phyloP scores from a whole-genome alignment of 2,797 vertebrate species.

The Anableps anableps region DNA sequence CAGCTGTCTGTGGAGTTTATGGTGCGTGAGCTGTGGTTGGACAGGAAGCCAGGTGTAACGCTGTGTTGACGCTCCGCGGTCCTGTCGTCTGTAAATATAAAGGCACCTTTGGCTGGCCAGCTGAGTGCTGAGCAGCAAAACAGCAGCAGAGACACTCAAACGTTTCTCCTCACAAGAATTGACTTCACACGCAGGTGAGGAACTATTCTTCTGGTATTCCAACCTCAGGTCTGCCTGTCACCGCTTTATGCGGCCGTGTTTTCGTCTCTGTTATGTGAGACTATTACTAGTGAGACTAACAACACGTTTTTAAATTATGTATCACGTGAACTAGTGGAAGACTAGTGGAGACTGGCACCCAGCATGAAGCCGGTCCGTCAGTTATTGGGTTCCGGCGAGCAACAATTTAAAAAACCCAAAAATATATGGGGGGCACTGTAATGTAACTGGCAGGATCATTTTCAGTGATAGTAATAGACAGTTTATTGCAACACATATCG shows the following conservation, averaged over 20 bases:
- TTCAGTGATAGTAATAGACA: not conserved
- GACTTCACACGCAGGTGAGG: slow-evolving; percentile 56
- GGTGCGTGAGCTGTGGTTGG: slow-evolving; percentile 73
- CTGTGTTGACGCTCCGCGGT: slow-evolving; percentile 4
- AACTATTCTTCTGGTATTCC: not conserved
- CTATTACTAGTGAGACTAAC: not conserved
- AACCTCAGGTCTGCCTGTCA: not conserved
- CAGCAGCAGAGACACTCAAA: not conserved
- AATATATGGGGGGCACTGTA: not conserved
- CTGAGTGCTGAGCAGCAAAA: not conserved
- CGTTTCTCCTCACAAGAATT: not conserved
- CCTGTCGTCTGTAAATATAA: slow-evolving; percentile 49
- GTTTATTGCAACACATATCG: not conserved
- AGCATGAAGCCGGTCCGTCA: slow-evolving; percentile 63
- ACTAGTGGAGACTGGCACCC: too few species aligned
- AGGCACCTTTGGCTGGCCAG: slow-evolving; percentile 16
- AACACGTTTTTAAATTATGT: not conserved
- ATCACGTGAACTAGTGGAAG: not conserved
- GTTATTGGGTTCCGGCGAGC: slow-evolving; percentile 60
- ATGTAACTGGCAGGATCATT: not conserved
- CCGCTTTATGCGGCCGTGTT: not conserved
- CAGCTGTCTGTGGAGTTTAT: slow-evolving; percentile 21
- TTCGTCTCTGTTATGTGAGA: not conserved
- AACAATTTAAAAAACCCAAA: not conserved
- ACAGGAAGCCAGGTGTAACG: slow-evolving; percentile 20